phyloP scores from a whole-genome alignment of 1,140 invertebrate genomes.

The Drosophila baimaii region DNA sequence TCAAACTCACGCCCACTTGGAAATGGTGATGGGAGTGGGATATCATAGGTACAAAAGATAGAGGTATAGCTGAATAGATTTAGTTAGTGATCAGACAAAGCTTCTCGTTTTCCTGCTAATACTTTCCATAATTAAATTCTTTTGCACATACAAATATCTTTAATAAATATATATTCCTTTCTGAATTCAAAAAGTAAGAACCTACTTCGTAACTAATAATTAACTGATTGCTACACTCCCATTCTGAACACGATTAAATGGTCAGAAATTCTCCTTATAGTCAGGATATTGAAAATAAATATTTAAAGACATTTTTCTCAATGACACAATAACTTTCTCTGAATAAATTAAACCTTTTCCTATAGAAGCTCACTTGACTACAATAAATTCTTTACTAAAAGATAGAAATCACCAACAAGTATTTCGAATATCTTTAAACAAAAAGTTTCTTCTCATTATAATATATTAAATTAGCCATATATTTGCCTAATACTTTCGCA shows the following conservation, averaged over 20 bases:
- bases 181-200: too few species aligned
- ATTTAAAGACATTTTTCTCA: too few species aligned
- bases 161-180: too few species aligned
- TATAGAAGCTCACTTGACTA: background rate
- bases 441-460: slow-evolving; percentile 9
- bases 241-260: too few species aligned
- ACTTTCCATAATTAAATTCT: too few species aligned
- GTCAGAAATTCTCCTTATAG: too few species aligned
- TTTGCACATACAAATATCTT: too few species aligned
- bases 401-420: background rate
- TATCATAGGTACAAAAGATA: background rate
- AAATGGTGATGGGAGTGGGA: background rate
- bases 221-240: too few species aligned
- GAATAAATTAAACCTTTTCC: background rate
- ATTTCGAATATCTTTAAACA: background rate
- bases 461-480: background rate
- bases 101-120: background rate
- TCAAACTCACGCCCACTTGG: slow-evolving; percentile 1
- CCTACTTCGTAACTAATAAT: too few species aligned
- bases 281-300: too few species aligned
- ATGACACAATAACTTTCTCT: too few species aligned
- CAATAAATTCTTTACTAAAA: background rate
- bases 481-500: background rate
- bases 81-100: background rate
- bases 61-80: background rate